Evolutionary conservation across 2,113 vertebrate genomes (phyloP), one percentile per base, ranked within the genome.

Genomic region (Apeltes quadracus): DNA sequence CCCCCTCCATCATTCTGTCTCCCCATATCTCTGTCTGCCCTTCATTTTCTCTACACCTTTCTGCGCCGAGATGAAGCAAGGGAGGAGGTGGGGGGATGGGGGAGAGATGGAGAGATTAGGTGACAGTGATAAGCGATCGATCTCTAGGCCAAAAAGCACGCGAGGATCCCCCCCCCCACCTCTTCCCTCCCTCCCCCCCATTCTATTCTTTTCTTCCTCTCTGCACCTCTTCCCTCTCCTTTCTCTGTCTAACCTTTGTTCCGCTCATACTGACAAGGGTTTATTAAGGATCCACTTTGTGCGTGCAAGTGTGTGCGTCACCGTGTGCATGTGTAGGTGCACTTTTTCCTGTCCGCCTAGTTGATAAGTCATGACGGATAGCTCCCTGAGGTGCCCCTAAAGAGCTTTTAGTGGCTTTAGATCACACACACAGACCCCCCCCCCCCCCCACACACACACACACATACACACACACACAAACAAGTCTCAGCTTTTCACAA

Each of bases 51-150:
- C 84, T 39, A 69, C 85, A 88, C 87, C 86, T 86, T 62, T 83
- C 85, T 79, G 80, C 83, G 77, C 54, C 14, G 51, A 81, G 86
- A 76, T 57, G 67, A 78, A 76, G 41, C 59, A 65, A 74, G 78
- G 57, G 56, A 25, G 44, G 53, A 50, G 7, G 55, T 27, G n/a
- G 58, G 55, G 58, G 39, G 41, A 36, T 44, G 8, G 61, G 62
- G 22, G 70, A 74, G 80, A 87, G 91, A 92, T 91, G 82, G 88
- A 87, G 85, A 87, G 88, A 92, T 90, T 88, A 88, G 82, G 88
- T 91, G 91, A 91, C 88, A 87, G 91, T 89, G 90, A 92, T 92
- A 90, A 91, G 91, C 85, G 75, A 92, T 92, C 90, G 87, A 92
- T 88, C 91, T 87, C 87, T 76, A 88, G 90, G 88, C 91, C 88